Evolutionary conservation across 2,888 invertebrate species (phyloP), one percentile per base, ranked within the genome.

Genomic region (Invenusta paracnida): DNA sequence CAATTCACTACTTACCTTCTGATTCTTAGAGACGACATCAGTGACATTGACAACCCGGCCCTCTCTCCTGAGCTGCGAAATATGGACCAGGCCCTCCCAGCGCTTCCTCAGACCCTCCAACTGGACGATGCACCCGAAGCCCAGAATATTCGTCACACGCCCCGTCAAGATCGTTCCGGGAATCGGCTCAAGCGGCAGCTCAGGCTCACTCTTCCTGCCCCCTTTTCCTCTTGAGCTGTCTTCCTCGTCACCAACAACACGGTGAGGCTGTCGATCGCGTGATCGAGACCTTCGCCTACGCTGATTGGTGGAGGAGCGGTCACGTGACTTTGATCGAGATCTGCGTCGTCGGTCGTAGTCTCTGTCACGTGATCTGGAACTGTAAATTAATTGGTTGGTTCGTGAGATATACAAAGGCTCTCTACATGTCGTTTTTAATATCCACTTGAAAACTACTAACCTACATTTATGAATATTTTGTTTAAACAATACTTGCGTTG

Each of bases 121-220:
- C 92, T 97, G 96, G 0, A 98, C 96, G 91, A 99, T 99, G 91
- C 98, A 98, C 0, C 99, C 99, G 92, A 98, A 99, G n/a, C 95
- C 95, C 85, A 97, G 96, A 88, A 98, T 95, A 89, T 96, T 98
- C 0, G 96, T 96, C 0, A 99, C 96, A 91, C 96, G 95, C 0
- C 97, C 99, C 87, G 94, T 94, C 90, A 97, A 98, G 88, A 99
- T 96, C 93, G 94, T 91, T 85, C 93, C 93, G 30, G 93, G 91
- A 88, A 90, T 92, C 30, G 93, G 93, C 87, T 92, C 93, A 73
- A 91, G 87, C 67, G 87, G 82, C 17, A 73, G 73, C 23, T 73
- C 73, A 5, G 5, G 2, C 73, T 25, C 23, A 2, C 23, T 25
- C 27, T 73, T 73, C 27, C 73, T 73, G 25, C 27, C 73, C 25